A percentile compares a stretch with the other conserved stretches of the same genome.
Conservation (phyloP, 2,797 vertebrate species). For the Uromys caudimaculatus region DNA sequence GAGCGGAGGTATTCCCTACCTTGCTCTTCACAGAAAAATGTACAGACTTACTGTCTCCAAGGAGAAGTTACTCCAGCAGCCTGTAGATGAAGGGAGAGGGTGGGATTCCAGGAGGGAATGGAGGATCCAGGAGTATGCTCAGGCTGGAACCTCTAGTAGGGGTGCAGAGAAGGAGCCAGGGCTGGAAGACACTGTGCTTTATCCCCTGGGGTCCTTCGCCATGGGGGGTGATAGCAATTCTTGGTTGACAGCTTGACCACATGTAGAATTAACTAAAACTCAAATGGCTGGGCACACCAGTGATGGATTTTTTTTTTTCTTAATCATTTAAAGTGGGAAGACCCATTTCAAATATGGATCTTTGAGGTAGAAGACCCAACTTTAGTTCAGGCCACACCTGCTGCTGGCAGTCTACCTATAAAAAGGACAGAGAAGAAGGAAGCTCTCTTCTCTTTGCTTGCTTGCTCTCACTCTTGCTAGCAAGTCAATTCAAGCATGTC, state of each 20-base stretch:
- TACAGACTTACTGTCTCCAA: background rate
- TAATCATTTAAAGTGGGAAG: background rate
- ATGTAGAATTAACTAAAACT: background rate
- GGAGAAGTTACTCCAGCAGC: background rate
- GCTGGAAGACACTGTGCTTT: background rate
- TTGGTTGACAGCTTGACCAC: background rate
- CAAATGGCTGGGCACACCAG: background rate
- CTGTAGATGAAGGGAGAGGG: background rate
- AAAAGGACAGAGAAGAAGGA: background rate
- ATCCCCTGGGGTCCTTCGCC: background rate
- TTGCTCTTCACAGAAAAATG: background rate
- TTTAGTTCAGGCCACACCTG: background rate
- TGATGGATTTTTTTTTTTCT: background rate
- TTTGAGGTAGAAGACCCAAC: background rate
- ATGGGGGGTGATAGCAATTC: background rate
- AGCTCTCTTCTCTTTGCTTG: background rate
- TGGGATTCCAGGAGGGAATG: background rate
- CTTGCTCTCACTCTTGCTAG: background rate
- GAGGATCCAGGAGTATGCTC: background rate
- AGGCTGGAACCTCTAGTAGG: background rate
- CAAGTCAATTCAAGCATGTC: background rate
- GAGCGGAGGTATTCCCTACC: background rate
- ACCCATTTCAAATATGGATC: background rate
- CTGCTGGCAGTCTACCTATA: background rate
- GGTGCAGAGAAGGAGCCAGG: background rate